Base-by-base conservation (phyloP, 2,888 invertebrate genomes). In the Lydus trimaculatus region DNA sequence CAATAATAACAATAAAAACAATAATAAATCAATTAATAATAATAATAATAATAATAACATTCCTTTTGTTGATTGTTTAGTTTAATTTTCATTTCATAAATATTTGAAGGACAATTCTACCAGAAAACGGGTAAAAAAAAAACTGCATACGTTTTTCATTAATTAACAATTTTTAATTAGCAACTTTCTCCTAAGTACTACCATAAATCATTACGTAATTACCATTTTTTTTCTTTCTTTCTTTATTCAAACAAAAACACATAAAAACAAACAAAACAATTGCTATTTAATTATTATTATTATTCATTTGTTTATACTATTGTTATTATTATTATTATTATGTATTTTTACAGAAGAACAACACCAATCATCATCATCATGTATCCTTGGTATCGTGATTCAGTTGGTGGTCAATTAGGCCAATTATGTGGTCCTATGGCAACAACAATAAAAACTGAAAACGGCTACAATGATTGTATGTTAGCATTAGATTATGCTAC, bases 401-500 rank as follows among this genome's bases (percentile, higher is more conserved):
- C 88, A 73, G 87, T 88, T 76, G 88, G 88, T 70, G 87, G 88
- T 69, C 88, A 85, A 75, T 76, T 90, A 77, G 86, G 86, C 68
- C 86, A 86, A 78, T 86, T 89, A 78, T 89, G 88, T 81, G 88
- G 88, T 70, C 87, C 87, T 64, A 87, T 87, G 86, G 86, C 87
- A 74, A 87, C 90, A 66, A 88, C 90, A 48, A 90, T 90, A 83
- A 90, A 90, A 85, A 90, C 90, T 64, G 90, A 90, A 84, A 89
- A 89, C 81, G 89, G 89, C 82, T 90, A 90, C 86, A 90, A 90
- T 81, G 91, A 91, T 85, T 91, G 91, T 83, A 91, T 91, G 91
- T 83, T 91, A 77, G 90, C 90, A 59, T 87, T 91, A 72, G 91
- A 91, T 84, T 91, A 91, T 82, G 88, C 89, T 68, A 85, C 85